Percentiles rank a stretch among this genome's conserved stretches.
Evolutionary conservation across 2,113 vertebrate species (phyloP).

Genomic region (Pygathrix nemaeus): DNA sequence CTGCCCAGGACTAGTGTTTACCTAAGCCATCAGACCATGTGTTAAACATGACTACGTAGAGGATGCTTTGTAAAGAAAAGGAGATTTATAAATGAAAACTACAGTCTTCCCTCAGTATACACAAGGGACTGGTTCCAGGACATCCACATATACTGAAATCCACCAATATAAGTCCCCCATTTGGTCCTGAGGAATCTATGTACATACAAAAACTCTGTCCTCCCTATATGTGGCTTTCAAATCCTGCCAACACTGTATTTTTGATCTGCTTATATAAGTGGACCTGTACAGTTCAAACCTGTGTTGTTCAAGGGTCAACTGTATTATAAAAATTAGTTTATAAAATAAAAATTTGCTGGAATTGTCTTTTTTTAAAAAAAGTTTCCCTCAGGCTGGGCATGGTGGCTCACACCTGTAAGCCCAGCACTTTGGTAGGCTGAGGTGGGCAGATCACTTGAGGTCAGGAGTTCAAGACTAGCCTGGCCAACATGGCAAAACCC

Average conservation of each 20-base stretch:
- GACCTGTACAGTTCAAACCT: background rate
- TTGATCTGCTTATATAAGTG: background rate
- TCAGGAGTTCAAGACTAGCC: too few species aligned
- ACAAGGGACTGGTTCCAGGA: background rate
- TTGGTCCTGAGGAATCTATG: background rate
- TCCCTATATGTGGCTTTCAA: background rate
- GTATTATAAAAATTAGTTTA: background rate
- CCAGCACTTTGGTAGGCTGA: too few species aligned
- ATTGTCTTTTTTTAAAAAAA: background rate
- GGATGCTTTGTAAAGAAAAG: background rate
- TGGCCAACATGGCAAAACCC: too few species aligned
- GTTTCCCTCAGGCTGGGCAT: background rate
- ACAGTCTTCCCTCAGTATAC: background rate
- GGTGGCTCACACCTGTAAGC: too few species aligned
- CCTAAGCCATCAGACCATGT: background rate
- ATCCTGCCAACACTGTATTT: background rate
- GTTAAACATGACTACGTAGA: background rate
- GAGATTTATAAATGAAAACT: conserved; percentile 47
- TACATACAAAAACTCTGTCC: background rate
- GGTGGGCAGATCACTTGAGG: too few species aligned
- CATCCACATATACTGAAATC: background rate
- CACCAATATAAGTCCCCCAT: background rate
- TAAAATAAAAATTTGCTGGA: conserved; percentile 14
- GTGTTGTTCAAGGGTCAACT: background rate
- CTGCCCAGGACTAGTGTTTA: background rate